phyloP scores from a whole-genome alignment of 2,113 vertebrate species.

The Pterocles burchelli region DNA sequence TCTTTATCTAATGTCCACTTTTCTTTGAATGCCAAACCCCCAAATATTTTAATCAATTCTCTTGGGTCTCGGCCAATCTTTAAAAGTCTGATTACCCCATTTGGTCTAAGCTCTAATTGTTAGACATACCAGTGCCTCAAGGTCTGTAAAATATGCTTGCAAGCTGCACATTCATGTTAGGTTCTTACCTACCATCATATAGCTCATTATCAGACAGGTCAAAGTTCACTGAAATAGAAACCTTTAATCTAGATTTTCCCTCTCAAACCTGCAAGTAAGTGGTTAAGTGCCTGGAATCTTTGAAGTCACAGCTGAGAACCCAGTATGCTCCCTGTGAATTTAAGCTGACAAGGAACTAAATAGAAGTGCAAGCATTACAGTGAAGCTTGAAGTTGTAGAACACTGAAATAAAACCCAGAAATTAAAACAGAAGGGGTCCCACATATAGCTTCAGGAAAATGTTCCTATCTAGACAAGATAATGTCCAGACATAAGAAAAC shows the following conservation, averaged over 20 bases:
- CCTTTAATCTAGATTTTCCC: neutral
- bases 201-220: neutral
- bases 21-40: neutral
- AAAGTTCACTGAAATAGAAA: neutral
- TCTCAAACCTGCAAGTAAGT: neutral
- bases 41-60: neutral
- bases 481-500: neutral
- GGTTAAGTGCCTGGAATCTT: neutral
- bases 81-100: neutral
- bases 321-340: neutral
- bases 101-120: neutral
- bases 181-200: neutral
- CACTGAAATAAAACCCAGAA: neutral
- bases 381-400: neutral
- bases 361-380: neutral
- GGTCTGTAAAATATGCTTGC: neutral
- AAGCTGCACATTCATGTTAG: rapidly evolving
- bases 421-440: neutral
- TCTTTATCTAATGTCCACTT: neutral
- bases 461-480: neutral
- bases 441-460: neutral
- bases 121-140: neutral
- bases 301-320: neutral
- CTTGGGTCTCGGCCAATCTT: neutral
- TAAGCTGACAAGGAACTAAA: neutral